phyloP scores from a whole-genome alignment of 2,113 vertebrate genomes.

The Anhinga anhinga region DNA sequence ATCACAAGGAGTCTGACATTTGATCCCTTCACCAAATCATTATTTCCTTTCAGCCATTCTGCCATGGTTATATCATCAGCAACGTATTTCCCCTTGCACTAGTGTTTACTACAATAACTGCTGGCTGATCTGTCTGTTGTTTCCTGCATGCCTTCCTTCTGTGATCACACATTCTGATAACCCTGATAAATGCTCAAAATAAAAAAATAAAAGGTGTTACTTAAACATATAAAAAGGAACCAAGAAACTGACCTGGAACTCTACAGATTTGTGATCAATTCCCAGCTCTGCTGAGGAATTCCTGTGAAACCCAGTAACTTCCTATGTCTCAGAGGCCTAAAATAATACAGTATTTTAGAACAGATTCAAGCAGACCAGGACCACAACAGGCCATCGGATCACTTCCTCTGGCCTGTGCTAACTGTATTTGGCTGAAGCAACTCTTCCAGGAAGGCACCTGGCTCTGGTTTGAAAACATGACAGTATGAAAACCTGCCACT shows the following conservation, averaged over 20 bases:
- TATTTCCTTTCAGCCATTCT: background rate
- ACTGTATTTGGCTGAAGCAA: background rate
- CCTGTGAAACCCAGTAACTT: background rate
- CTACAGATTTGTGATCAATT: background rate
- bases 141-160: background rate
- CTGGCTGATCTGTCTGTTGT: background rate
- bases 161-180: background rate
- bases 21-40: background rate
- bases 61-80: background rate
- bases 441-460: background rate
- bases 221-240: background rate
- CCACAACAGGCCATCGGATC: background rate
- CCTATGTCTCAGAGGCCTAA: background rate
- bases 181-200: background rate
- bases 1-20: background rate
- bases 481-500: fast-evolving
- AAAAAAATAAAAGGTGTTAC: background rate
- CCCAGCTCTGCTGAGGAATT: background rate
- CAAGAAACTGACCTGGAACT: background rate
- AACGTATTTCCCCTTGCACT: background rate
- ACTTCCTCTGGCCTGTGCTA: background rate
- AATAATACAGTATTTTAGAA: background rate
- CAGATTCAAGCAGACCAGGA: background rate
- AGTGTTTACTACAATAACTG: background rate
- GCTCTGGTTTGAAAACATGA: background rate